Evolutionary conservation across 2,797 vertebrate species (phyloP).

Genomic region (Acridotheres tristis): DNA sequence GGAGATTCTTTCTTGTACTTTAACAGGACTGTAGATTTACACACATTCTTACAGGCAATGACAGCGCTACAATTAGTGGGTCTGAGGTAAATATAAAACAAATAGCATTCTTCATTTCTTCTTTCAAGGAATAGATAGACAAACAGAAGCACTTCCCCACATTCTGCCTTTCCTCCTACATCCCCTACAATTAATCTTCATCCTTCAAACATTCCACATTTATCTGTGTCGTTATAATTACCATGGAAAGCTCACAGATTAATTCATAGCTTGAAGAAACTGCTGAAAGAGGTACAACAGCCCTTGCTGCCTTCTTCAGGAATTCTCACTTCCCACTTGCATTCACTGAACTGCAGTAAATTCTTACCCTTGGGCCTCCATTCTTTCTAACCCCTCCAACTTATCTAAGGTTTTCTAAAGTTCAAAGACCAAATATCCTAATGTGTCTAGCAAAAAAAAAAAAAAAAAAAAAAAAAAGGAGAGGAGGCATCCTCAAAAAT

Average conservation of each 20-base stretch:
- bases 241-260: background rate
- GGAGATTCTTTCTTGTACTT: background rate
- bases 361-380: background rate
- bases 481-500: background rate
- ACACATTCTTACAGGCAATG: background rate
- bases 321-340: background rate
- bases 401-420: background rate
- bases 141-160: background rate
- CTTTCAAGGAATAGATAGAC: background rate
- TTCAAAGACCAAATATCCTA: background rate
- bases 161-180: background rate
- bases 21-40: background rate
- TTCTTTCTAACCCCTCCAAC: background rate
- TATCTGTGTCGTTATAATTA: background rate
- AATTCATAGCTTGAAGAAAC: background rate
- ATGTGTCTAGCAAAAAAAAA: background rate
- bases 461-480: background rate
- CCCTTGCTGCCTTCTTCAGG: background rate
- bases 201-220: background rate
- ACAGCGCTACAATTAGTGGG: background rate
- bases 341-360: background rate
- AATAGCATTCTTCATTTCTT: background rate
- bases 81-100: background rate
- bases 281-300: background rate
- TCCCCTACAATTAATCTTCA: background rate